Evolutionary conservation across 2,888 invertebrate species (phyloP).

Genomic region (Archips xylosteana): DNA sequence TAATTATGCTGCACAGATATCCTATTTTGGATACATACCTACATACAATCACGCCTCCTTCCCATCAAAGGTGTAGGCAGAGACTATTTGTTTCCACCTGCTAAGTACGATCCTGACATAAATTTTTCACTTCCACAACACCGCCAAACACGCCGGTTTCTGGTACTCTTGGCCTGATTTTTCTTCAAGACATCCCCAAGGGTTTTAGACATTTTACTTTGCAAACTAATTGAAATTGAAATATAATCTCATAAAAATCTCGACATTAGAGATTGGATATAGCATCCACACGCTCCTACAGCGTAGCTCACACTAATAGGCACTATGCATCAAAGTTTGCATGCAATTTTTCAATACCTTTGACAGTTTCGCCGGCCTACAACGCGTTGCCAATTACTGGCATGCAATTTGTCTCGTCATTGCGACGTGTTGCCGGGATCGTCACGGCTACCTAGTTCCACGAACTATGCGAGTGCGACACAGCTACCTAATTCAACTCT

Average conservation of each 20-base stretch:
- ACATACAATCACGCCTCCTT: too few species aligned
- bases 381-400: conserved; percentile 61
- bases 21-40: background rate
- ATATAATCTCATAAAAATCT: background rate
- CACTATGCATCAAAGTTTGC: conserved; percentile 42
- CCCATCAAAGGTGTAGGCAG: too few species aligned
- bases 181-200: too few species aligned
- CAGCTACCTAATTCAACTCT: conserved; percentile 11
- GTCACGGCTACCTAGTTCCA: conserved; percentile 21
- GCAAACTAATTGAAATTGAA: background rate
- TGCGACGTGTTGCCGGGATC: conserved; percentile 49
- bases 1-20: background rate
- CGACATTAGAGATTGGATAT: background rate
- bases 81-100: too few species aligned
- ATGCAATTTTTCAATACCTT: conserved; percentile 55
- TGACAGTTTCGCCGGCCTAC: conserved; percentile 56
- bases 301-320: conserved; percentile 26
- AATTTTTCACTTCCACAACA: too few species aligned
- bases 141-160: too few species aligned
- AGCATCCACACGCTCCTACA: background rate
- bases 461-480: conserved; percentile 13
- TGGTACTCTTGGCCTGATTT: too few species aligned
- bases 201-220: background rate
- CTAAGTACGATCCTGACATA: too few species aligned
- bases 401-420: conserved; percentile 66